Base-by-base conservation (phyloP, 1,140 invertebrate genomes). In the Episyrphus balteatus region DNA sequence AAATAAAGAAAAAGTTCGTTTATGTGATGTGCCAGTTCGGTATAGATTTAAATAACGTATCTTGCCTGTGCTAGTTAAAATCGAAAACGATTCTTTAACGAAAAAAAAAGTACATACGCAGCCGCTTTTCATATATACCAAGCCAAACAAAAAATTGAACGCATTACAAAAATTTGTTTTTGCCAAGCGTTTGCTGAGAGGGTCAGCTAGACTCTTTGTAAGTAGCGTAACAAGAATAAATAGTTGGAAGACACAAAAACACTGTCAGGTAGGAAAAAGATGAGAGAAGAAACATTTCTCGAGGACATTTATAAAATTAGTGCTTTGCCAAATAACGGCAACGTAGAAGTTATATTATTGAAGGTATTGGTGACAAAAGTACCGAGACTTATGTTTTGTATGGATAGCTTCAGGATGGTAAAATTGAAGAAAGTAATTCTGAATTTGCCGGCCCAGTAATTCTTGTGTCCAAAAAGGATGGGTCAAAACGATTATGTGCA, bases 381-480 rank as follows among this genome's bases (percentile, higher is more conserved):
- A 17, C 30, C 17, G 44, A 50, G 12, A 50, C 43, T 40, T 36
- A 36, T n/a, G 44, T 47, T 31, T 40, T 47, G 17, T 51, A 47
- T 14, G 52, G 63, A 39, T 64, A 64, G 55, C 36, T 67, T 30
- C 18, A 55, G 2, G 36, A 56, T 13, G 55, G 51, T 26, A 56
- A 68, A 14, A 61, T 69, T 36, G 42, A 47, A 32, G 47, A 52
- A 40, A 60, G 55, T 42, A 48, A 51, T 19, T 65, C 60, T 19
- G 64, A 62, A 19, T 77, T 69, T 61, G 55, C 62, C 11, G 65
- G 64, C 44, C 71, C 70, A 0, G 51, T 75, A 0, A 63, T 75
- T 0, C 46, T 75, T 11, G 69, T 71, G 8, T 55, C 45, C 18
- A 78, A 78, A 48, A 73, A 74, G 55, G 71, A 74, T 53, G 62